These are phyloP conservation scores for Agraylea sexmaculata DNA, from an alignment of 1,140 invertebrate genomes.

Conservation along the genomic window DNA sequence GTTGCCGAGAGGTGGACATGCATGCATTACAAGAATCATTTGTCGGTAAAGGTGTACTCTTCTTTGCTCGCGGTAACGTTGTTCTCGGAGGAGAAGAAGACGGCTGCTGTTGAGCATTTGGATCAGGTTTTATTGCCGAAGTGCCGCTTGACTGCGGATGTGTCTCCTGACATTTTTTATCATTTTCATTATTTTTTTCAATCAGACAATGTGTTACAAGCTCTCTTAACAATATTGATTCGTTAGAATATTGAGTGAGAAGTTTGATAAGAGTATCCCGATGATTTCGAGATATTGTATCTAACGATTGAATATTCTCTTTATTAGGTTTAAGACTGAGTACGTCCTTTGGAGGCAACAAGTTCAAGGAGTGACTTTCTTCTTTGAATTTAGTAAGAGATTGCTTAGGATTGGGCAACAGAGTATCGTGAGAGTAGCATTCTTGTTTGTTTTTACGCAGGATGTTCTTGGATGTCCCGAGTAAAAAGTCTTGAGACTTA, in stretches of 20 bases:
- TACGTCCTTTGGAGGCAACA: slow-evolving; percentile 8
- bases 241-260: slow-evolving; percentile 20
- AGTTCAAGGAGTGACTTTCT: slow-evolving; percentile 10
- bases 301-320: slow-evolving; percentile 9
- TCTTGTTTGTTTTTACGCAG: slow-evolving; percentile 10
- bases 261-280: slow-evolving; percentile 17
- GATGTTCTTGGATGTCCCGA: slow-evolving; percentile 1
- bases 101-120: slow-evolving; percentile 8
- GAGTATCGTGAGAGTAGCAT: slow-evolving; percentile 7
- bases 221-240: slow-evolving; percentile 18
- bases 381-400: slow-evolving; percentile 10
- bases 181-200: slow-evolving; percentile 10
- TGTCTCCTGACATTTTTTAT: background rate
- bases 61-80: slow-evolving; percentile 16
- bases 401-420: slow-evolving; percentile 9
- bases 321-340: slow-evolving; percentile 7
- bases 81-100: slow-evolving; percentile 18
- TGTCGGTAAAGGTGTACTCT: slow-evolving; percentile 5
- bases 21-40: slow-evolving; percentile 9
- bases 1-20: slow-evolving; percentile 8
- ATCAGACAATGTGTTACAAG: slow-evolving; percentile 20
- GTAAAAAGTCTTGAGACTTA: slow-evolving; percentile 9
- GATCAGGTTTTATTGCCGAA: background rate
- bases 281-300: slow-evolving; percentile 18
- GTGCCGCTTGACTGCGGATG: slow-evolving; percentile 7